Conservation (phyloP, 2,888 invertebrate genomes). For the Brachylomia viminalis region DNA sequence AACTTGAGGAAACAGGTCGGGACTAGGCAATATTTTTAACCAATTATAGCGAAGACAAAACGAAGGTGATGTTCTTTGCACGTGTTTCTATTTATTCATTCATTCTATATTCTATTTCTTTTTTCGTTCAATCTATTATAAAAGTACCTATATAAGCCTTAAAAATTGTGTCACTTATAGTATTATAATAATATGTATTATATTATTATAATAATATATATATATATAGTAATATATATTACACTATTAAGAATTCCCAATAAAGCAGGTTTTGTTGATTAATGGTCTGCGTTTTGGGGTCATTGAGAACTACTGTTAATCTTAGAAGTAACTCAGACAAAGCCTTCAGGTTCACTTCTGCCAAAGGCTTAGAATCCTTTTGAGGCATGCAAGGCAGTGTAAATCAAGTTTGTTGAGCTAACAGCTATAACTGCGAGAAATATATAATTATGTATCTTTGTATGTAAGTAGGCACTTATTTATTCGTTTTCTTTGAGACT, state of each 20-base stretch:
- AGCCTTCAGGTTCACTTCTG: slow-evolving; percentile 30
- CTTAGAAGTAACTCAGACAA: slow-evolving; percentile 38
- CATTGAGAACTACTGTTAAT: slow-evolving; percentile 32
- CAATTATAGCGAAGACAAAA: slow-evolving; percentile 48
- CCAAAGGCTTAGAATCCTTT: slow-evolving; percentile 35
- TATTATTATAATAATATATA: too few relatives aligned
- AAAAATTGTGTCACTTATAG: too few relatives aligned
- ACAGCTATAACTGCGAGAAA: slow-evolving; percentile 42
- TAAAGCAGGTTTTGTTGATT: slow-evolving; percentile 27
- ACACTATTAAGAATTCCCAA: slow-evolving; percentile 20
- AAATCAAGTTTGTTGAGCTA: slow-evolving; percentile 59
- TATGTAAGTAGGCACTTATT: slow-evolving; percentile 47
- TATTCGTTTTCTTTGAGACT: slow-evolving; percentile 45
- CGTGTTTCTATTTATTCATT: slow-evolving; percentile 31
- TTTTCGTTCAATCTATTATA: slow-evolving; percentile 12
- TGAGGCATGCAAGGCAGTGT: slow-evolving; percentile 24
- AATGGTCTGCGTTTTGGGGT: slow-evolving; percentile 22
- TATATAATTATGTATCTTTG: slow-evolving; percentile 20
- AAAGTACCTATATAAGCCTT: too few relatives aligned
- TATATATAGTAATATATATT: too few relatives aligned
- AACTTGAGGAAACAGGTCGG: slow-evolving; percentile 34
- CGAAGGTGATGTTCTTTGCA: slow-evolving; percentile 20
- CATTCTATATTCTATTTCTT: slow-evolving; percentile 14
- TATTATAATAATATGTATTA: too few relatives aligned
- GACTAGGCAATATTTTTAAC: slow-evolving; percentile 45